Base-by-base conservation (phyloP, 2,888 invertebrate genomes). In the Vesta saturnalis region DNA sequence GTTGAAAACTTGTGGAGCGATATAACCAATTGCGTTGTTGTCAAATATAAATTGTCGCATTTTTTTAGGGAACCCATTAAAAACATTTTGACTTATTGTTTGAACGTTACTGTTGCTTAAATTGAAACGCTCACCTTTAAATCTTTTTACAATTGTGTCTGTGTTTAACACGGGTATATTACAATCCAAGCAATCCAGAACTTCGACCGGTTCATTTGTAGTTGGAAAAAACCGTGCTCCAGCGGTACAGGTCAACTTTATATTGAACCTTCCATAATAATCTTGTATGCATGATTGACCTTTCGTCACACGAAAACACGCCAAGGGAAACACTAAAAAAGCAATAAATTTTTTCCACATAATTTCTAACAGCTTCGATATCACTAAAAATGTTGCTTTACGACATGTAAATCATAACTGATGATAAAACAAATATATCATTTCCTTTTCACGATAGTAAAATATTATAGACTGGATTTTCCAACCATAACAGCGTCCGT, bases 71-170 rank as follows among this genome's bases (percentile, higher is more conserved):
- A 65, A 69, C 3, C 22, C n/a, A 16, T 64, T 60, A 46, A 69
- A 69, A 21, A 64, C 64, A 12, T 10, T 23, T 10, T 55, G 8
- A 10, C 14, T 46, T 12, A 69, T 60, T 4, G 5, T 60, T 43
- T 64, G n/a, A 0, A 69, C 55, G 15, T 69, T 55, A 18, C 69
- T 69, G 49, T 64, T 18, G 14, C 64, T 69, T 15, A 69, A 14
- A 19, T 69, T 64, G 12, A 69, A 69, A 0, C 19, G 21, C 1
- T 55, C 63, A 5, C 67, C 67, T 21, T 35, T 63, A 35, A 63
- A 67, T 10, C 55, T 67, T 2, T 4, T 19, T 8, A 23, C 16
- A 3, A 59, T 52, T 10, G 56, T 59, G 18, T 46, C 43, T 60
- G 56, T 57, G 22, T 60, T 46, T 12, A 69, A 2, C 12, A 18